Base-by-base conservation (phyloP, 2,113 vertebrate species). In the Neogobius melanostomus region DNA sequence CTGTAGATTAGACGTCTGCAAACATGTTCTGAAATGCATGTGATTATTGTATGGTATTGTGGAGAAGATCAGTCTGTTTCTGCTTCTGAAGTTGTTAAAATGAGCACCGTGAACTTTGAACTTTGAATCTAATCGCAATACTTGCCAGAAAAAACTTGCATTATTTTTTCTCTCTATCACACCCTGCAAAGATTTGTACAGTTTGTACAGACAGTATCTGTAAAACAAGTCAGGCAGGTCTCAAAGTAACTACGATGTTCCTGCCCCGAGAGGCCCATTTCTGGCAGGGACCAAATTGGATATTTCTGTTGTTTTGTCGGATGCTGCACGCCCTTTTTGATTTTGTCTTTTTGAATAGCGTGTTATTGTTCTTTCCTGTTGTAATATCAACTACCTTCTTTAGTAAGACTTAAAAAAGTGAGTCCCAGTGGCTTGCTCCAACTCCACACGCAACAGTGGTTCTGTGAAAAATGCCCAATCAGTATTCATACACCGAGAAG, bases 401-500 rank as follows among this genome's bases (percentile, higher is more conserved):
- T 48, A 17, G 52, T 47, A 48, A 74, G 67, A 50, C 64, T 53
- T 49, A 60, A 66, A 50, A 60, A 68, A 49, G 16, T 7, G 16
- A 81, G 74, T 78, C 67, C 72, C 72, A 4, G 44, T 63, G 72
- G 69, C 79, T 83, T 77, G 56, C 64, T 71, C 47, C 61, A 54
- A 72, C 77, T 82, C 74, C 82, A 65, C 80, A 87, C 53, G 79
- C 82, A 75, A 74, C 80, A 72, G 77, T 82, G 83, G 21, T 57
- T 68, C 73, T 79, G 82, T 85, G 82, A 80, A 87, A 85, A 89
- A 88, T 81, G 81, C 68, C 82, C 88, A 76, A 90, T 91, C 87
- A 91, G 89, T 90, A 91, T 91, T 91, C 89, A 89, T 88, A 88
- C 76, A 84, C 83, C 71, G 87, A 82, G 71, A 69, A 79, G 80